Evolutionary conservation across 2,113 vertebrate species (phyloP), one percentile per base, ranked within the genome.

Genomic region (Syrmaticus mikado): DNA sequence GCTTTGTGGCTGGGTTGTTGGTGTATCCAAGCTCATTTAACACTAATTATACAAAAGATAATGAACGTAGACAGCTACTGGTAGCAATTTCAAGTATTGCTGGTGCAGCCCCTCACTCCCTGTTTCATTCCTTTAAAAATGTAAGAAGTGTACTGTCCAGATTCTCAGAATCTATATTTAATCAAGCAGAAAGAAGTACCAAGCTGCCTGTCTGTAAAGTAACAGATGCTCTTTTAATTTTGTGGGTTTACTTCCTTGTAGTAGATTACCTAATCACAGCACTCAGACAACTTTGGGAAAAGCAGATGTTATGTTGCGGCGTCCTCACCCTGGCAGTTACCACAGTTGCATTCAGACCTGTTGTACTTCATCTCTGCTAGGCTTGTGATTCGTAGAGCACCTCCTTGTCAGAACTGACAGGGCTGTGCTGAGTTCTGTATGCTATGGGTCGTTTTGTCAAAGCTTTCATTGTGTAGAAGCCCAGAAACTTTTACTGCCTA

Each of bases 301-400:
- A 16, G 5, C 38, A 70, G 0, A 36, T 15, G 0, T 24, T 6
- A 0, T 4, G 17, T 36, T 9, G 4, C 38, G 3, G 4, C 0
- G 0, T 10, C 34, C 28, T n/a, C 25, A 6, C 22, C 14, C 1
- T 0, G 1, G 74, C 77, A 77, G 78, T 50, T 40, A 65, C 68
- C 34, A 3, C 22, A 22, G 75, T 57, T 43, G 36, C 41, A 0
- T 2, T 15, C 6, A 5, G 52, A 57, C 48, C 8, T 3, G 12
- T 3, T 8, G 66, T 2, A 11, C 46, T 50, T 8, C 2, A 6
- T 13, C 19, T 36, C 19, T 2, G 1, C 0, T 28, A 21, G 41
- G 0, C 24, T 28, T 48, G 40, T 36, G 28, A 3, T 17, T 4
- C 41, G 40, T 4, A 5, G 52, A 36, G 67, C 25, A 6, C 6